Evolutionary conservation across 2,797 vertebrate genomes (phyloP), one percentile per base, ranked within the genome.

Genomic region (Loriculus beryllinus): DNA sequence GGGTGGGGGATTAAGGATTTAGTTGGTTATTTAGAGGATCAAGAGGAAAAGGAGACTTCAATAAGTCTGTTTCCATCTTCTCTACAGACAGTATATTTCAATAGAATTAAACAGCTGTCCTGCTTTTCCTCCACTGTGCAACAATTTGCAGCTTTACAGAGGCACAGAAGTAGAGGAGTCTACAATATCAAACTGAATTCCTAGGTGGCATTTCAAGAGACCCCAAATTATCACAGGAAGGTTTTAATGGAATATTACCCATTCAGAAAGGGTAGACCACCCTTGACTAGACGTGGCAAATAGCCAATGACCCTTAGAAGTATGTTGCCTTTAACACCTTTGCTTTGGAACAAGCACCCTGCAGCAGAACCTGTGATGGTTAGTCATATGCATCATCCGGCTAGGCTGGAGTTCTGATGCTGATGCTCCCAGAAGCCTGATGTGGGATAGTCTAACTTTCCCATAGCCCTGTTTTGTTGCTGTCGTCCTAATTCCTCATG

Each of bases 1-100:
- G 40, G 49, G 13, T 42, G 29, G 18, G 19, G 42, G 89, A 88
- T 96, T 96, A 96, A 91, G 91, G 92, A 86, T 92, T 97, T 95
- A 92, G 54, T 79, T 82, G 72, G 72, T 88, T 91, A 96, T 96
- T 96, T 79, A 86, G 70, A 84, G 91, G 85, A 96, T 96, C 80
- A 80, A 90, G 85, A 94, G 88, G 47, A 86, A 88, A 93, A 91
- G 37, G 65, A 78, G 12, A 80, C 87, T 95, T 90, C 74, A 94
- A 3, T 92, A 82, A 87, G 67, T 93, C 82, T 67, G 19, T 79
- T 94, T 92, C 67, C 28, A 45, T 91, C 77, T 88, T 93, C n/a
- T 79, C 51, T 92, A 82, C 54, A 90, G 65, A 62, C 49, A 57
- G 60, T 95, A 13, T 84, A 90, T 93, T 86, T 91, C 80, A 90